phyloP scores from a whole-genome alignment of 23 tunicate species.

The Diplosoma virens region DNA sequence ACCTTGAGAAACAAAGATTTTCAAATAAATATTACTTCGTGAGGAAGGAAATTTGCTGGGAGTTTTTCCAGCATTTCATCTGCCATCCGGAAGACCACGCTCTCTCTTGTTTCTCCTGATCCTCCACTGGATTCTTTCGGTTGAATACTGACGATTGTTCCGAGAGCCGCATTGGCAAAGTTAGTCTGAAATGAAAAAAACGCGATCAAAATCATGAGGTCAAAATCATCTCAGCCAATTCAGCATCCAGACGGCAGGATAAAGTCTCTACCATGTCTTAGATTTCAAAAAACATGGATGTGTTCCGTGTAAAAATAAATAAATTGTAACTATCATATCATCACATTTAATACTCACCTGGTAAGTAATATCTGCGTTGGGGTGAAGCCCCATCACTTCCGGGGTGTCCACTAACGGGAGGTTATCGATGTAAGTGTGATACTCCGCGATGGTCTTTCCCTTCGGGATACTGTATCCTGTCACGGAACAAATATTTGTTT shows the following conservation, averaged over 20 bases:
- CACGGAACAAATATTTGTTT: too few species aligned
- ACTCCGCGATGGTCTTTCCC: slow-evolving; percentile 82
- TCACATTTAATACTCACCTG: slow-evolving; percentile 42
- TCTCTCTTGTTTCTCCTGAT: slow-evolving; percentile 93
- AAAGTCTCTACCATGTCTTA: too few species aligned
- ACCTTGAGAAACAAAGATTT: background rate
- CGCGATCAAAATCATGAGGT: background rate
- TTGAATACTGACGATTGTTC: slow-evolving; percentile 96
- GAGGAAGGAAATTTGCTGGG: slow-evolving; percentile 90
- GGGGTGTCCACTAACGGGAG: slow-evolving; percentile 97
- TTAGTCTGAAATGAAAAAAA: slow-evolving; percentile 60
- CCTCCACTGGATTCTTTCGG: slow-evolving; percentile 99
- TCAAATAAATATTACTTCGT: slow-evolving; percentile 47
- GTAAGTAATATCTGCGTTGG: slow-evolving; percentile 99
- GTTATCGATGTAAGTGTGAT: slow-evolving; percentile 80
- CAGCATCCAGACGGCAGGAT: too few species aligned
- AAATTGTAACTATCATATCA: too few species aligned
- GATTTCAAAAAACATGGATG: too few species aligned
- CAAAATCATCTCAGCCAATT: too few species aligned
- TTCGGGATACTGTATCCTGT: slow-evolving; percentile 81
- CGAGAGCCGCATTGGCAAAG: slow-evolving; percentile 85
- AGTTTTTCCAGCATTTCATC: slow-evolving; percentile 97
- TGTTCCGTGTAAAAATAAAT: too few species aligned
- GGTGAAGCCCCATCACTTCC: slow-evolving; percentile 99
- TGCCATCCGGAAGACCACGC: slow-evolving; percentile 87